These are phyloP conservation scores for Xanthostigma xanthostigma DNA, from an alignment of 2,888 invertebrate species.

Conservation along the genomic window DNA sequence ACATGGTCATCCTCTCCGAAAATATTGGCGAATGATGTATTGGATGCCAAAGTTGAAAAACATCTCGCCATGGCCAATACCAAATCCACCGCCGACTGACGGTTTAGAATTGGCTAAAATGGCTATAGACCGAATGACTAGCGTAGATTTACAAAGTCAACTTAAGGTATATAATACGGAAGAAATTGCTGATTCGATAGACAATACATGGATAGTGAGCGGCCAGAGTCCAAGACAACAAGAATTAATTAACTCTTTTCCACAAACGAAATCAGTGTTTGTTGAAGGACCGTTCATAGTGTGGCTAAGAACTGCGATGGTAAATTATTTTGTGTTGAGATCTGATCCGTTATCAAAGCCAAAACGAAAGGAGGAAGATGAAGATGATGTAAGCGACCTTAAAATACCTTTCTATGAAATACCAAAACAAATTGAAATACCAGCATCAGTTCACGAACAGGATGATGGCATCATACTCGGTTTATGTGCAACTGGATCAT, in stretches of 20 bases:
- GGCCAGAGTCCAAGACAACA: conserved; percentile 68
- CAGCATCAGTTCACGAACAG: conserved; percentile 75
- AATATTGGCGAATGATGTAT: conserved; percentile 71
- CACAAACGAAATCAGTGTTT: conserved; percentile 45
- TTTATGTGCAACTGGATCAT: conserved; percentile 82
- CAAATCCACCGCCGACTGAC: conserved; percentile 62
- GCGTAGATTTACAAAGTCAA: conserved; percentile 59
- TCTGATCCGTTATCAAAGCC: conserved; percentile 45
- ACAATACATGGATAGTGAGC: conserved; percentile 86
- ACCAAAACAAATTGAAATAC: conserved; percentile 27
- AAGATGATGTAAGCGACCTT: conserved; percentile 60
- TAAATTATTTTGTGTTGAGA: conserved; percentile 71
- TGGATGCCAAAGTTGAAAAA: conserved; percentile 93
- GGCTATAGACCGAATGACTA: conserved; percentile 70
- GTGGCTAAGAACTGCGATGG: conserved; percentile 57
- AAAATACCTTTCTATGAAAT: conserved; percentile 36
- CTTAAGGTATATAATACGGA: conserved; percentile 50
- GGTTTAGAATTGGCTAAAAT: conserved; percentile 62
- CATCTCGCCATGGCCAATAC: conserved; percentile 72
- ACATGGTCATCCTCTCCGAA: conserved; percentile 54
- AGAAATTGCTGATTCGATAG: conserved; percentile 58
- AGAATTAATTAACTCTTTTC: conserved; percentile 49
- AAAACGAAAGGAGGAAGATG: conserved; percentile 34
- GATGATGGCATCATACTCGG: conserved; percentile 80
- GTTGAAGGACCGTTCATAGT: conserved; percentile 76